Evolutionary conservation across 2,113 vertebrate genomes (phyloP).

Genomic region (Pelmatolapia mariae): DNA sequence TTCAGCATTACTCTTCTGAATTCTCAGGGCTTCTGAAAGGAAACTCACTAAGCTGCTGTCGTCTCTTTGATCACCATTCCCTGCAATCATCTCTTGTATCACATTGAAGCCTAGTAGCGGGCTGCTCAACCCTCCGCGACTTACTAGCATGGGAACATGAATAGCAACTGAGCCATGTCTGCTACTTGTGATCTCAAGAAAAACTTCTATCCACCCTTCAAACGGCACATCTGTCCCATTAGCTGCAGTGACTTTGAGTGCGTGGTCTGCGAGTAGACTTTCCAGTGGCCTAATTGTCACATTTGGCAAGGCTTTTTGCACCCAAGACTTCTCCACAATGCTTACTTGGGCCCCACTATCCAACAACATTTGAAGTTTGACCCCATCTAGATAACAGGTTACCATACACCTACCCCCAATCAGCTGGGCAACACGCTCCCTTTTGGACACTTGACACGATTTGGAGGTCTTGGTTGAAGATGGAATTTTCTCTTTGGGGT

Average conservation of each 20-base stretch:
- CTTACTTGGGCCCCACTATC: too few relatives aligned
- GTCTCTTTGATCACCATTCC: accelerated
- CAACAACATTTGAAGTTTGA: too few relatives aligned
- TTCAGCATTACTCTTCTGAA: not conserved
- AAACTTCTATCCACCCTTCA: not conserved
- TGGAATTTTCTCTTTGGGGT: too few relatives aligned
- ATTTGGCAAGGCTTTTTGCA: too few relatives aligned
- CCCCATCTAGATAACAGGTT: too few relatives aligned
- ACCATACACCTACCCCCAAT: too few relatives aligned
- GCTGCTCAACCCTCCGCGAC: not conserved
- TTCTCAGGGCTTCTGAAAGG: not conserved
- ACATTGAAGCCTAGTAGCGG: not conserved
- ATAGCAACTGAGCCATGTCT: not conserved
- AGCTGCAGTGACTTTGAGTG: not conserved
- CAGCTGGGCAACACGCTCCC: too few relatives aligned
- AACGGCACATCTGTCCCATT: not conserved
- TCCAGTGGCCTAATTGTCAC: too few relatives aligned
- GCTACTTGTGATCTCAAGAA: not conserved
- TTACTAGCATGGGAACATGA: not conserved
- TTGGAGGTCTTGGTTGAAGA: too few relatives aligned
- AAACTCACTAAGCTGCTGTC: accelerated
- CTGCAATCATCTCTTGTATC: not conserved
- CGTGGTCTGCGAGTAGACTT: accelerated
- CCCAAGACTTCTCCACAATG: too few relatives aligned
- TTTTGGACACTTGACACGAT: too few relatives aligned